These are phyloP conservation scores for Heliconius aoede DNA, from an alignment of 2,888 invertebrate species.

Conservation along the genomic window DNA sequence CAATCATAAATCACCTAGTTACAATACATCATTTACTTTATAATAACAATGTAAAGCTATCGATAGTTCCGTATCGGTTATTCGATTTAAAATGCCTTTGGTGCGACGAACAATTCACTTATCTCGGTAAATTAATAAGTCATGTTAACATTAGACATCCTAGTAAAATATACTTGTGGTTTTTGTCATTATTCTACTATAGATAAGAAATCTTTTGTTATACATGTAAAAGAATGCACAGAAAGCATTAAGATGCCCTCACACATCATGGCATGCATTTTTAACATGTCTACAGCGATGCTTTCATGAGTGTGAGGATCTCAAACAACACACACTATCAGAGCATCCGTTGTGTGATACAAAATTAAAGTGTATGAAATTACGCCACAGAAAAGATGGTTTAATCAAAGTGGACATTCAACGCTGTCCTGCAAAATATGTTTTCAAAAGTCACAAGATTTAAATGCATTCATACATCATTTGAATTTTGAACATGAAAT, in stretches of 20 bases:
- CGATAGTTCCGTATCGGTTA: conserved; percentile 64
- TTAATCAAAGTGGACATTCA: conserved; percentile 70
- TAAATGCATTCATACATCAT: conserved; percentile 60
- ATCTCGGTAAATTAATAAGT: conserved; percentile 63
- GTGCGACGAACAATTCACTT: conserved; percentile 64
- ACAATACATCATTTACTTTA: conserved; percentile 64
- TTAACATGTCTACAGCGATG: conserved; percentile 70
- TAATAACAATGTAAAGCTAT: conserved; percentile 61
- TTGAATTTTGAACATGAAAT: conserved; percentile 59
- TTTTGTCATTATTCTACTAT: conserved; percentile 58
- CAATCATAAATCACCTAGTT: conserved; percentile 67
- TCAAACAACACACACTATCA: conserved; percentile 63
- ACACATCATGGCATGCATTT: conserved; percentile 59
- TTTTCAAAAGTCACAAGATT: conserved; percentile 54
- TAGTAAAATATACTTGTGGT: conserved; percentile 56
- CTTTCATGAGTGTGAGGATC: conserved; percentile 65
- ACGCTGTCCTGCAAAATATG: conserved; percentile 65
- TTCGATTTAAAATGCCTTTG: conserved; percentile 62
- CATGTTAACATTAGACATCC: conserved; percentile 68
- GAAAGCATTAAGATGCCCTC: conserved; percentile 17
- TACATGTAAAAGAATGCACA: conserved; percentile 40
- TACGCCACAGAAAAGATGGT: conserved; percentile 65
- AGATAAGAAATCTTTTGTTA: conserved; percentile 52
- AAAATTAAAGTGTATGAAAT: conserved; percentile 62
- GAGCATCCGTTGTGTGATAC: conserved; percentile 70